Evolutionary conservation across 2,797 vertebrate species (phyloP).

Genomic region (Neosalanx taihuensis): DNA sequence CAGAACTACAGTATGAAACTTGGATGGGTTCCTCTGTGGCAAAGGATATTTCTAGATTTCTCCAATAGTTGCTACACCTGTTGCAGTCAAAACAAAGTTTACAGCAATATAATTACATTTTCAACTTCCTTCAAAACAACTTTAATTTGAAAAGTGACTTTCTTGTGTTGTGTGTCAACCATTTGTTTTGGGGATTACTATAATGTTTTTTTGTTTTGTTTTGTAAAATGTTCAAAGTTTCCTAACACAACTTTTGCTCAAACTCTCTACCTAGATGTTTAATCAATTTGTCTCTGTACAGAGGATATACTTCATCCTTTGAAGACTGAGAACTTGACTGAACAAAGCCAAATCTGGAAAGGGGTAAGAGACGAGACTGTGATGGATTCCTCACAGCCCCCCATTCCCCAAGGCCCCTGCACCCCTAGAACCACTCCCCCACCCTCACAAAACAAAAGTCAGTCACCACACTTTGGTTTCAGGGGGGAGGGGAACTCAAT

Average conservation of each 20-base stretch:
- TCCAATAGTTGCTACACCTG: conserved; percentile 46
- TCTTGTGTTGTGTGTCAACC: background rate
- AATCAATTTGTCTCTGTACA: conserved; percentile 26
- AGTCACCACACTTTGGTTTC: conserved; percentile 59
- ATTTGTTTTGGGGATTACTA: background rate
- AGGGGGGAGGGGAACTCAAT: conserved; percentile 71
- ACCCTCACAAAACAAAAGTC: conserved; percentile 72
- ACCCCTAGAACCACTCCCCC: conserved; percentile 51
- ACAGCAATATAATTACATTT: background rate
- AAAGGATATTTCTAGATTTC: background rate
- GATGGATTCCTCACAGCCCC: conserved; percentile 60
- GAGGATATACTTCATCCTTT: conserved; percentile 49
- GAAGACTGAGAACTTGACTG: conserved; percentile 41
- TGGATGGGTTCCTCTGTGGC: background rate
- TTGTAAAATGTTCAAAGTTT: background rate
- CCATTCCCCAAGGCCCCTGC: conserved; percentile 20
- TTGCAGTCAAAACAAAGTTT: conserved; percentile 40
- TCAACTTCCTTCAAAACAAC: background rate
- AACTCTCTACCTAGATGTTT: no score
- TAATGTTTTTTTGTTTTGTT: no score
- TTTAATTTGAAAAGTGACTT: background rate
- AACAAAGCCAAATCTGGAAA: conserved; percentile 60
- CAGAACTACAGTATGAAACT: background rate
- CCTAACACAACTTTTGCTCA: no score
- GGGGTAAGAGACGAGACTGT: conserved; percentile 67